Conservation (phyloP, 1,140 invertebrate genomes). For the Metopolophium dirhodum region DNA sequence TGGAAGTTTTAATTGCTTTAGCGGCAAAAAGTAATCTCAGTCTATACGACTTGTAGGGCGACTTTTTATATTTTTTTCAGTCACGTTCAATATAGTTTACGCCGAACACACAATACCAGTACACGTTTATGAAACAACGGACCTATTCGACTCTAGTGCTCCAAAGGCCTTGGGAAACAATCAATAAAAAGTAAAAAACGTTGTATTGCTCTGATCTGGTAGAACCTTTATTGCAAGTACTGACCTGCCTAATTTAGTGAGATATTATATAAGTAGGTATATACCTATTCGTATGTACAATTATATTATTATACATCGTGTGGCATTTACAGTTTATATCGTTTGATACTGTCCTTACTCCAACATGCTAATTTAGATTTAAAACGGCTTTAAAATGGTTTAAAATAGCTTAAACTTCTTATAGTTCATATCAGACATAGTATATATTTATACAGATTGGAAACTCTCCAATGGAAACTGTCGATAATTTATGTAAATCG, state of each 20-base stretch:
- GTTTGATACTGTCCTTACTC: neutral
- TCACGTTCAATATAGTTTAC: neutral
- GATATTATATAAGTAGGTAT: neutral
- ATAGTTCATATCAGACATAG: no score
- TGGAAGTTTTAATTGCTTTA: constrained; percentile 48
- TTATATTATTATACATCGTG: neutral
- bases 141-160: neutral
- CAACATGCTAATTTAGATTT: neutral
- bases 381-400: no score
- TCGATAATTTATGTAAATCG: neutral
- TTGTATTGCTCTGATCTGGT: neutral
- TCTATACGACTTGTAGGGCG: neutral
- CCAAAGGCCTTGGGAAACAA: neutral
- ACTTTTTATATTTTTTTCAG: neutral
- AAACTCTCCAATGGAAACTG: neutral
- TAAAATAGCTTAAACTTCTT: neutral
- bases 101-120: neutral
- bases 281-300: neutral
- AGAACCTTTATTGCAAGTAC: neutral
- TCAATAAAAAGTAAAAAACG: constrained; percentile 8
- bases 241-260: neutral
- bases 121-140: neutral
- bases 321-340: neutral
- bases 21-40: constrained; percentile 23
- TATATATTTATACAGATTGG: neutral